These are phyloP conservation scores for Phalanger gymnotis DNA, from an alignment of 2,797 vertebrate genomes.

Conservation along the genomic window DNA sequence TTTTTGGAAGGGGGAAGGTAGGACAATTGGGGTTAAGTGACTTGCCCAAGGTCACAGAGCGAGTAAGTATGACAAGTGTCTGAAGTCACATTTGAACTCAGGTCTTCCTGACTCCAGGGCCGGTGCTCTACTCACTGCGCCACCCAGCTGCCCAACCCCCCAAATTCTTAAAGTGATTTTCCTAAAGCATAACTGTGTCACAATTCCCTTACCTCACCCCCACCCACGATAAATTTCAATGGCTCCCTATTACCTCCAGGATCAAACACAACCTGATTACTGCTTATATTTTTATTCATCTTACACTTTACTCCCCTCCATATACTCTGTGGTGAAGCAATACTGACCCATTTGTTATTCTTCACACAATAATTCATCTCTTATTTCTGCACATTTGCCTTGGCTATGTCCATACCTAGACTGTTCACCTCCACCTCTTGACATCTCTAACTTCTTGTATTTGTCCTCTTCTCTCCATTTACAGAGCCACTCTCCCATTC, in stretches of 20 bases:
- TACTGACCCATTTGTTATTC: not conserved
- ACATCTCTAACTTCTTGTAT: not conserved
- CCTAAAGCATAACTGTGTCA: not conserved
- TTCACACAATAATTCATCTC: not conserved
- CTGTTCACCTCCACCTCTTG: not conserved
- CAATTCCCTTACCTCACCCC: not conserved
- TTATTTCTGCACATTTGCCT: not conserved
- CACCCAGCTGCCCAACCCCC: too few species aligned
- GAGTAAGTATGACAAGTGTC: too few species aligned
- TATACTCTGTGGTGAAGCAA: not conserved
- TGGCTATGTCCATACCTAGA: not conserved
- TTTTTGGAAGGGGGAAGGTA: too few species aligned
- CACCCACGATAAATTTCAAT: not conserved
- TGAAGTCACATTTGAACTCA: too few species aligned
- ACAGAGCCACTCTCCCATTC: not conserved
- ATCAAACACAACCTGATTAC: not conserved
- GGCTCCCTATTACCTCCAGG: not conserved
- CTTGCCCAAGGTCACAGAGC: too few species aligned
- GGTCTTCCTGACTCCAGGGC: too few species aligned
- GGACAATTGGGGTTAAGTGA: too few species aligned
- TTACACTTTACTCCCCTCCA: not conserved
- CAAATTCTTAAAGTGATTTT: not conserved
- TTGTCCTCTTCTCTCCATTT: not conserved
- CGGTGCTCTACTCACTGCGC: too few species aligned
- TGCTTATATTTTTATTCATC: not conserved